Base-by-base conservation (phyloP, 2,113 vertebrate species). In the Dicerorhinus sumatrensis region DNA sequence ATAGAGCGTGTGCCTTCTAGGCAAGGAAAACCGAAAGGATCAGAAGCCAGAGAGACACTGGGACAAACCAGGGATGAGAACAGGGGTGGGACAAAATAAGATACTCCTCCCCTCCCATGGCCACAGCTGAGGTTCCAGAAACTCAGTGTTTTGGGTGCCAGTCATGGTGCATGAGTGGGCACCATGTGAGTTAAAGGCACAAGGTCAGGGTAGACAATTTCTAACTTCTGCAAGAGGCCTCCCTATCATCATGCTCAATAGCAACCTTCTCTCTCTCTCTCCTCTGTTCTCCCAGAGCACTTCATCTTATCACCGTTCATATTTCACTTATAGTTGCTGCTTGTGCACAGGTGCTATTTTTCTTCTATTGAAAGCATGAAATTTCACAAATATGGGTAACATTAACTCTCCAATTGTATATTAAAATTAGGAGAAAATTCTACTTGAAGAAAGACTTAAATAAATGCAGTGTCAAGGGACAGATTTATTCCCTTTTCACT, bases 391-490 rank as follows among this genome's bases (percentile, higher is more conserved):
- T 97, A 87, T 89, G 58, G 72, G 63, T 96, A 86, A 72, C 79
- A 95, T 95, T 87, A 95, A 89, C 27, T 89, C 69, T 69, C 54
- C 62, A 86, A 84, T 80, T 82, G 58, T 79, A 51, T 88, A 91
- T 85, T 97, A 96, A 97, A 96, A 93, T 95, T 95, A 94, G 92
- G 65, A 92, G 79, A 87, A 98, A 96, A 94, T 89, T 95, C 75
- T 97, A 80, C 89, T 97, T 96, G 89, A 96, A 95, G 69, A 96
- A 93, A 95, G 31, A 90, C 67, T 93, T 95, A 87, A 95, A 93
- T 92, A 93, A 96, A 92, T n/a, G 33, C 18, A 79, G 29, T 96
- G 58, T 92, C 80, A 96, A 85, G 94, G 86, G 83, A 90, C 36
- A 86, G 51, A 92, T 92, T 56, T 83, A 94, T 89, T 89, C 87